Base-by-base conservation (phyloP, 2,113 vertebrate genomes). In the Onychostoma macrolepis region DNA sequence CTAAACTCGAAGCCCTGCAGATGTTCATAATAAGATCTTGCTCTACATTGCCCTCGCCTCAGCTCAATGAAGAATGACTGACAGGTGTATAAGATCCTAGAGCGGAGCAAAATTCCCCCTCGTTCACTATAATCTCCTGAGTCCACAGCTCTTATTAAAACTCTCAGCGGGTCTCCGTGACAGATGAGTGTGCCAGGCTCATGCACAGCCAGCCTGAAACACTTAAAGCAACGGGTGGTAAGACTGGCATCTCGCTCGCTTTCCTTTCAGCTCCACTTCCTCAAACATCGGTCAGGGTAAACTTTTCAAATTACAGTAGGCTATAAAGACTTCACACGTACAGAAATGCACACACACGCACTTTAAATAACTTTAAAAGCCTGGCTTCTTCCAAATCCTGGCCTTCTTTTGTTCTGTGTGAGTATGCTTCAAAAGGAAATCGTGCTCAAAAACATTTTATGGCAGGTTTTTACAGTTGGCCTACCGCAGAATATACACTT, bases 221-320 rank as follows among this genome's bases (percentile, higher is more conserved):
- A 85, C 88, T 91, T 91, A 88, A 89, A 92, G 26, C 92, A 84
- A 86, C 81, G 86, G 88, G 89, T 74, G 85, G 86, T 82, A 30
- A 85, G 83, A 71, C 78, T 74, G 85, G 86, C 88, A 90, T 90
- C 85, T 89, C 28, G 19, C 83, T 76, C 11, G 13, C 76, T 89
- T 80, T 86, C n/a, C 33, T 88, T n/a, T 87, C 53, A 58, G 26
- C 82, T 45, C 81, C 83, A 26, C 77, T 72, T 86, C 76, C 77
- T 75, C 80, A 76, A 74, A 82, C 63, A 71, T 50, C 36, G 65
- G 65, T 30, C 71, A 80, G 80, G 71, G 82, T 87, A 77, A 83
- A 80, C 13, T 38, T 45, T 83, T 89, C 33, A 30, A 75, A 88
- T 88, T 86, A 53, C 53, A 69, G 63, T 26, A 72, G 86, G 43